Conservation (phyloP, 2,888 invertebrate species). For the Sussaba pulchella region DNA sequence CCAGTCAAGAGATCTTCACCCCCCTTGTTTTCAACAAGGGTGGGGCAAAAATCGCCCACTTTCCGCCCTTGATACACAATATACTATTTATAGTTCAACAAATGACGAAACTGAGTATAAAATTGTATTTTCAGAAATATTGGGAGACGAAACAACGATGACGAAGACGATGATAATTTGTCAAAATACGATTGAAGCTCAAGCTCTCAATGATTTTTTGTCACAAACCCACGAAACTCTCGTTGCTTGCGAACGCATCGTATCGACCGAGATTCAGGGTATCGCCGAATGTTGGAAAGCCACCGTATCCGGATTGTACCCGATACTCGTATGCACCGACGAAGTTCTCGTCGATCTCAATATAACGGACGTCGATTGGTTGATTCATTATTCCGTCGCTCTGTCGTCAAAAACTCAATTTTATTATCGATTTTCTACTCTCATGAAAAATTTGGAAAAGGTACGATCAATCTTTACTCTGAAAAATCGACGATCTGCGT, state of each 20-base stretch:
- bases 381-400: slow-evolving; percentile 91
- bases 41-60: too few relatives aligned
- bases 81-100: too few relatives aligned
- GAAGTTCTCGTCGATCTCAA: slow-evolving; percentile 87
- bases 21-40: too few relatives aligned
- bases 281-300: slow-evolving; percentile 83
- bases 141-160: slow-evolving; percentile 84
- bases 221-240: slow-evolving; percentile 73
- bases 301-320: slow-evolving; percentile 84
- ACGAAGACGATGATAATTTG: slow-evolving; percentile 88
- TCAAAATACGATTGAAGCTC: slow-evolving; percentile 83
- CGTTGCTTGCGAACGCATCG: slow-evolving; percentile 78
- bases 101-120: too few relatives aligned
- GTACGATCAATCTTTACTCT: slow-evolving; percentile 66
- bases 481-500: background rate
- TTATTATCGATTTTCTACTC: slow-evolving; percentile 88
- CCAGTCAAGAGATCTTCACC: too few relatives aligned
- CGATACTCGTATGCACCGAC: slow-evolving; percentile 90
- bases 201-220: slow-evolving; percentile 85
- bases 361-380: slow-evolving; percentile 88
- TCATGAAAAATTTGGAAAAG: slow-evolving; percentile 87
- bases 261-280: slow-evolving; percentile 72
- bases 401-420: slow-evolving; percentile 87
- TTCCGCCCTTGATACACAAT: too few relatives aligned
- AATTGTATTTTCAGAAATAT: slow-evolving; percentile 73